These are phyloP conservation scores for Calliphora vomitoria DNA, from an alignment of 2,888 invertebrate species.

Conservation along the genomic window DNA sequence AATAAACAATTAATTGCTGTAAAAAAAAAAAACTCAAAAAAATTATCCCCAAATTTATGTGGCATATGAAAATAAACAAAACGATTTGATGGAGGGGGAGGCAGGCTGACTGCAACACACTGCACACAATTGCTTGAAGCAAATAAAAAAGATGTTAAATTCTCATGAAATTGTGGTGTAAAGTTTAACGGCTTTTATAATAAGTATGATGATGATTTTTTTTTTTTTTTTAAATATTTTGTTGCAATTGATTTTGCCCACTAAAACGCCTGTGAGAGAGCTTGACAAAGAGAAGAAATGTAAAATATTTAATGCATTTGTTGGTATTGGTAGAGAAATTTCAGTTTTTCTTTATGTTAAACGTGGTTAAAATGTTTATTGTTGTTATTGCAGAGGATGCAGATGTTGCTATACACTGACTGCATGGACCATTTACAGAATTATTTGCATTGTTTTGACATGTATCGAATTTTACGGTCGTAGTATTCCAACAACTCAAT, in stretches of 20 bases:
- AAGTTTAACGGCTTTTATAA: slow-evolving; percentile 12
- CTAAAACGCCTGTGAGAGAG: neutral
- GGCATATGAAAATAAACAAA: slow-evolving; percentile 22
- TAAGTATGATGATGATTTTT: neutral
- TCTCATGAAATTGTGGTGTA: slow-evolving; percentile 1
- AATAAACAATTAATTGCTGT: slow-evolving; percentile 59
- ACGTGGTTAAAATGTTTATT: neutral
- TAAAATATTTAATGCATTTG: neutral
- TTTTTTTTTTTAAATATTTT: neutral
- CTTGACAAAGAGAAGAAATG: neutral
- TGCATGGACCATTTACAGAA: neutral
- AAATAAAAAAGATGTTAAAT: slow-evolving; percentile 6
- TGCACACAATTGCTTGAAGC: neutral
- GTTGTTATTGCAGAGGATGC: neutral
- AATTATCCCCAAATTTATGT: neutral
- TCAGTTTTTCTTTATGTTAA: neutral
- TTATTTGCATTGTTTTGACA: neutral
- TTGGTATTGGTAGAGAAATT: neutral
- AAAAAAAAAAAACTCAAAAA: slow-evolving; percentile 24
- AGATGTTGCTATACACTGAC: too few relatives aligned
- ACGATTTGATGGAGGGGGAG: neutral
- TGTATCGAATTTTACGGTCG: neutral
- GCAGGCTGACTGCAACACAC: neutral
- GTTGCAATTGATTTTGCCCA: slow-evolving; percentile 3
- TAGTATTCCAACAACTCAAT: neutral